phyloP scores from a whole-genome alignment of 2,888 invertebrate genomes.

The Volucella inanis region DNA sequence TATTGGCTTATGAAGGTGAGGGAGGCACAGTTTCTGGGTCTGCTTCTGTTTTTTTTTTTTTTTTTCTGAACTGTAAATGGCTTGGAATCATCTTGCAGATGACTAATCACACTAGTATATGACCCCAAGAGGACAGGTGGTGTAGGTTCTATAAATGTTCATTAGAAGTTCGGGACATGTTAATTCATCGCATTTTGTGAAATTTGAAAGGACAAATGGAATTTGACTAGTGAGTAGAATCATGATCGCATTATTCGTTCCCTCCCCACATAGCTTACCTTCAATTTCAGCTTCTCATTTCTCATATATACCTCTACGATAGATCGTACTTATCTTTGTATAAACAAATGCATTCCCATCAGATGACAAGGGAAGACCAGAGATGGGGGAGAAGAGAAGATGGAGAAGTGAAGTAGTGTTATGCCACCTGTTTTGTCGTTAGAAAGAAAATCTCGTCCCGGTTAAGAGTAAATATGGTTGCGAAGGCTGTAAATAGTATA shows the following conservation, averaged over 20 bases:
- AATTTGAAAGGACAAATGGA: constrained; percentile 34
- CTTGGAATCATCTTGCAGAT: not conserved
- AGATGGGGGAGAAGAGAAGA: not conserved
- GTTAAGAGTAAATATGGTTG: constrained; percentile 41
- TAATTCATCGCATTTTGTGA: constrained; percentile 28
- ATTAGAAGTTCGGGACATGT: constrained; percentile 9
- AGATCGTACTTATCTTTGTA: not conserved
- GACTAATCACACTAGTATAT: constrained; percentile 5
- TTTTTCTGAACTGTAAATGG: not conserved
- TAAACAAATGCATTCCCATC: not conserved
- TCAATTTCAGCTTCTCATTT: not conserved
- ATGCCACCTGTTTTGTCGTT: constrained; percentile 52
- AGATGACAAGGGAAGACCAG: constrained; percentile 2
- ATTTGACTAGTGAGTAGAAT: not conserved
- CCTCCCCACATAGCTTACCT: not conserved
- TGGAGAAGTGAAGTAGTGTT: not conserved
- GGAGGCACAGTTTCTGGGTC: constrained; percentile 42
- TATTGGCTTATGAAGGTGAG: constrained; percentile 56
- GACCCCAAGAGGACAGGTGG: constrained; percentile 11
- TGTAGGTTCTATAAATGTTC: constrained; percentile 51
- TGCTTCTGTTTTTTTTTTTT: not conserved
- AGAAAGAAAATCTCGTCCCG: constrained; percentile 9
- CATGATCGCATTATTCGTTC: too few relatives aligned
- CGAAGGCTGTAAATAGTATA: constrained; percentile 50
- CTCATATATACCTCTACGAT: not conserved